phyloP scores from a whole-genome alignment of 2,797 vertebrate species.

The Lithobates pipiens region DNA sequence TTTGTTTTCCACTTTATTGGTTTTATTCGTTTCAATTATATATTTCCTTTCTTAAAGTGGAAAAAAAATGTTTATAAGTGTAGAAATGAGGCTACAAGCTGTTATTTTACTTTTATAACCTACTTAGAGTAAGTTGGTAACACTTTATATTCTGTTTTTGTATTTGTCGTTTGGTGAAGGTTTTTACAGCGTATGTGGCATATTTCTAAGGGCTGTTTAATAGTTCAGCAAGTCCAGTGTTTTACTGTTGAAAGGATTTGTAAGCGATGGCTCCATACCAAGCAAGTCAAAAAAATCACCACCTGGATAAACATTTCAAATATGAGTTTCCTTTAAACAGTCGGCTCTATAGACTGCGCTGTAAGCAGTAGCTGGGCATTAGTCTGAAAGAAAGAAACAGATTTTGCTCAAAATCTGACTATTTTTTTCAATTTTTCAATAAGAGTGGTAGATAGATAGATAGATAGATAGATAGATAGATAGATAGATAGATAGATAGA shows the following conservation, averaged over 20 bases:
- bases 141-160: slow-evolving; percentile 34
- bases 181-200: slow-evolving; percentile 45
- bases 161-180: slow-evolving; percentile 37
- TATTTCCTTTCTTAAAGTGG: slow-evolving; percentile 14
- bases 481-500: no score
- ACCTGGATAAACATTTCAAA: slow-evolving; percentile 61
- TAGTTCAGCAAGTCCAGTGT: slow-evolving; percentile 40
- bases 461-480: no score
- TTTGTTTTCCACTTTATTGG: neutral
- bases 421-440: no score
- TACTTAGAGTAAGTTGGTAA: slow-evolving; percentile 5
- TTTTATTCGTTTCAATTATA: neutral
- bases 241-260: slow-evolving; percentile 48
- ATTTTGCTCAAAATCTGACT: no score
- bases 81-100: neutral
- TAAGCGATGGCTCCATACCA: slow-evolving; percentile 54
- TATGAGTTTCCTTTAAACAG: slow-evolving; percentile 42
- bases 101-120: slow-evolving; percentile 24
- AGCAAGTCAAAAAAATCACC: slow-evolving; percentile 28
- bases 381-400: no score
- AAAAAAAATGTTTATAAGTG: slow-evolving; percentile 29
- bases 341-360: neutral
- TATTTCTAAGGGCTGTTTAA: slow-evolving; percentile 47
- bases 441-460: no score
- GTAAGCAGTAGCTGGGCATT: neutral